Conservation (phyloP, 2,888 invertebrate genomes). For the Caenorhabditis sp. region DNA sequence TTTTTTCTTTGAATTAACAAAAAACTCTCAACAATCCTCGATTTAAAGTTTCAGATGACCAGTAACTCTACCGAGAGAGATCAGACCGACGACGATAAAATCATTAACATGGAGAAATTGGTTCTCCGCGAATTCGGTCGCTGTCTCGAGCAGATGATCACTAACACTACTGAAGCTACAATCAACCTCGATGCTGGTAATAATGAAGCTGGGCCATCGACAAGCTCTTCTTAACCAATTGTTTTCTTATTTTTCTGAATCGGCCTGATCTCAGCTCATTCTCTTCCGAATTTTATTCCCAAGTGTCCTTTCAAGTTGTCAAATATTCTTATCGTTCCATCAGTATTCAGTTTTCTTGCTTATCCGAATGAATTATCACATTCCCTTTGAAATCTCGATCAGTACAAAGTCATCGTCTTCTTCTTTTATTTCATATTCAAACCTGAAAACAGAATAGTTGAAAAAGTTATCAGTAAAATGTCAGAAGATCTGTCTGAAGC, state of each 20-base stretch:
- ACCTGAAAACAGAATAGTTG: neutral
- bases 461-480: conserved; percentile 4
- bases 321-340: neutral
- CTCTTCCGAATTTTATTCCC: neutral
- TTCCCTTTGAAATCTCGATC: neutral
- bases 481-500: conserved; percentile 11
- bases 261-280: neutral
- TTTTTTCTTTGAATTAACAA: too few species aligned
- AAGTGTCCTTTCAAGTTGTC: conserved; percentile 15
- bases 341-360: neutral
- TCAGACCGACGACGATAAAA: conserved; percentile 47
- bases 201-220: conserved; percentile 21
- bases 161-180: conserved; percentile 85
- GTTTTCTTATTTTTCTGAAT: neutral
- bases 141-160: conserved; percentile 94
- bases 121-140: conserved; percentile 96
- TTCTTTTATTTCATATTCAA: neutral
- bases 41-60: conserved; percentile 41
- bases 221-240: conserved; percentile 23
- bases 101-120: conserved; percentile 86
- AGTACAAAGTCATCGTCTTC: neutral
- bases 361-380: neutral
- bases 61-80: conserved; percentile 26
- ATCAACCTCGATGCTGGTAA: conserved; percentile 3
- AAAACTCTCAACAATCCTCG: too few species aligned